These are phyloP conservation scores for Semotilus atromaculatus DNA, from an alignment of 2,797 vertebrate species.

Conservation along the genomic window DNA sequence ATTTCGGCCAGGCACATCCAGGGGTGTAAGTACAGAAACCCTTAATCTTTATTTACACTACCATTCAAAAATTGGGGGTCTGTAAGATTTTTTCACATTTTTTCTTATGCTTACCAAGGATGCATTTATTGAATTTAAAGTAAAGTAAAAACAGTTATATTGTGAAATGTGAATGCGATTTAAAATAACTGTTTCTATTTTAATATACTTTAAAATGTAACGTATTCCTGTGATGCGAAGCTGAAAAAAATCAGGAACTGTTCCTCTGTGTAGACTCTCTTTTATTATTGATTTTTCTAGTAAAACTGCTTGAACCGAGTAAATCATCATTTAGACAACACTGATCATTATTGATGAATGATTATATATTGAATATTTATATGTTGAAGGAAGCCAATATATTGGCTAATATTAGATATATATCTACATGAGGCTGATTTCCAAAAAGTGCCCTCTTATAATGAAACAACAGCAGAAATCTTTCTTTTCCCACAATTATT, in stretches of 20 bases:
- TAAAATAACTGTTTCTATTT: neutral
- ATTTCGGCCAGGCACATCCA: conserved; percentile 90
- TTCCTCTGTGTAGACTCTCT: neutral
- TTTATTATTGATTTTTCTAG: neutral
- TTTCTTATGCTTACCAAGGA: neutral
- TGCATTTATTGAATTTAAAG: neutral
- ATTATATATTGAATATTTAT: too few species aligned
- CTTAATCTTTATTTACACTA: neutral
- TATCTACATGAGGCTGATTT: too few species aligned
- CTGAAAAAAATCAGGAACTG: neutral
- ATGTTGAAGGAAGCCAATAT: too few species aligned
- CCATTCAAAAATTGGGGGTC: neutral
- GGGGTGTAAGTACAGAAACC: conserved; percentile 79
- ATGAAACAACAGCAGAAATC: too few species aligned
- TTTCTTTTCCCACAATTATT: too few species aligned
- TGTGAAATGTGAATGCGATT: too few species aligned
- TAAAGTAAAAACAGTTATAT: neutral
- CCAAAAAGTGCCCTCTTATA: too few species aligned
- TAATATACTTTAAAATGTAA: neutral
- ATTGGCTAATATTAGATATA: too few species aligned
- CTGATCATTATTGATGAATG: neutral
- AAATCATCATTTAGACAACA: neutral
- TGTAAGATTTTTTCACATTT: neutral
- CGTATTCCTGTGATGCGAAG: neutral
- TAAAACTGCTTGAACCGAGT: neutral